Conservation (phyloP, 1,140 invertebrate genomes). For the Anastrepha ludens region DNA sequence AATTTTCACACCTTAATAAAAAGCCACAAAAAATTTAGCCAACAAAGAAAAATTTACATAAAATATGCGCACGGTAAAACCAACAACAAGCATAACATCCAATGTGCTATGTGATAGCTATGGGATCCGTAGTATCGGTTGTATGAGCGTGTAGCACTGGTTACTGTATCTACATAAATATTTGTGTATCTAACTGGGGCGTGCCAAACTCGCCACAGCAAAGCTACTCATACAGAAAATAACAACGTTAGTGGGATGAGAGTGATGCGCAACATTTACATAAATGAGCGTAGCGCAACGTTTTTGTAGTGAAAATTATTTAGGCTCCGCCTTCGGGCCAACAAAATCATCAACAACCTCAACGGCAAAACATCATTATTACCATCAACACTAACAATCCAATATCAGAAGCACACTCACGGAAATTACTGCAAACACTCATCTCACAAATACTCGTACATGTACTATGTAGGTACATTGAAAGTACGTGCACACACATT, state of each 20-base stretch:
- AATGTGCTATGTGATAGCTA: constrained; percentile 25
- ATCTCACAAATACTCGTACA: not conserved
- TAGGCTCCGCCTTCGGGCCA: constrained; percentile 66
- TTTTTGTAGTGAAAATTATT: constrained; percentile 61
- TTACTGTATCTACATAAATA: constrained; percentile 64
- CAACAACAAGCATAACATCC: constrained; percentile 57
- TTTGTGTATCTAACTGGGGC: constrained; percentile 74
- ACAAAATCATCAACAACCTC: constrained; percentile 51
- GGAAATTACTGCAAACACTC: not conserved
- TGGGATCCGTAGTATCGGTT: not conserved
- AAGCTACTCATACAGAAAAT: constrained; percentile 39
- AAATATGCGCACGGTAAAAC: constrained; percentile 18
- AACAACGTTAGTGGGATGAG: not conserved
- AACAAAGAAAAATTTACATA: constrained; percentile 37
- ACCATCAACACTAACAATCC: not conserved
- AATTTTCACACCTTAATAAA: constrained; percentile 35
- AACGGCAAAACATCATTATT: constrained; percentile 57
- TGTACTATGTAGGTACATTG: too few species aligned
- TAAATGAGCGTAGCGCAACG: constrained; percentile 63
- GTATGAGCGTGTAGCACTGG: not conserved
- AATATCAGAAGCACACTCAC: not conserved
- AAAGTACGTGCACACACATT: not conserved
- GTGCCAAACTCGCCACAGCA: constrained; percentile 65
- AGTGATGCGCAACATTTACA: constrained; percentile 6
- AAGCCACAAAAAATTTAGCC: constrained; percentile 21